These are phyloP conservation scores for Orchestes rusci DNA, from an alignment of 2,888 invertebrate species.

Conservation along the genomic window DNA sequence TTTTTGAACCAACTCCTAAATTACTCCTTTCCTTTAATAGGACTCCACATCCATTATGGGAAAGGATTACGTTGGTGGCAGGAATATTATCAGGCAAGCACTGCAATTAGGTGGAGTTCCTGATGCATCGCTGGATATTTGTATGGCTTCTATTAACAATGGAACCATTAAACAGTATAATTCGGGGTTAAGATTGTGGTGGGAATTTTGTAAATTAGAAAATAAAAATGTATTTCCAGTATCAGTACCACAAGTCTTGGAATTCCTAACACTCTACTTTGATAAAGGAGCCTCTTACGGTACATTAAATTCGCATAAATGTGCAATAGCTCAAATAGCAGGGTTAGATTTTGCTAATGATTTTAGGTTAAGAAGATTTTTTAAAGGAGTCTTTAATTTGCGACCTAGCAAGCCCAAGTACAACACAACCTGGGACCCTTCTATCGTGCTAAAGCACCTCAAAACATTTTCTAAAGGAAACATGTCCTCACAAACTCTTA, in stretches of 20 bases:
- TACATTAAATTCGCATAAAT: conserved; percentile 14
- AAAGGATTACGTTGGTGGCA: conserved; percentile 7
- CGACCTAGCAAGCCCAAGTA: conserved; percentile 8
- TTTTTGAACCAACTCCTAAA: too few species aligned
- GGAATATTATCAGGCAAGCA: conserved; percentile 10
- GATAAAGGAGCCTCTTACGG: conserved; percentile 1
- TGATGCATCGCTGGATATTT: conserved; percentile 5
- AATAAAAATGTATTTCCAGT: too few species aligned
- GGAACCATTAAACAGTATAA: conserved; percentile 7
- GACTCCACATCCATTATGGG: conserved; percentile 9
- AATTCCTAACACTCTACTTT: conserved; percentile 4
- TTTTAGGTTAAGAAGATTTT: conserved; percentile 10
- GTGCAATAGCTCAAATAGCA: conserved; percentile 7
- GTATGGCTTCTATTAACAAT: too few species aligned
- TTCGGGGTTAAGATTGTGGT: conserved; percentile 6
- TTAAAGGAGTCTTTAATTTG: conserved; percentile 17
- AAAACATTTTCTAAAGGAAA: conserved; percentile 2
- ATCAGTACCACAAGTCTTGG: conserved; percentile 8
- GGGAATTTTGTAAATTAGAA: conserved; percentile 4
- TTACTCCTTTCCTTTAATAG: conserved; percentile 4
- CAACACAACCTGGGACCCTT: conserved; percentile 6
- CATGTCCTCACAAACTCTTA: conserved; percentile 2
- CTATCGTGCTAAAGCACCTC: conserved; percentile 3
- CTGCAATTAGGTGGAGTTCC: conserved; percentile 3
- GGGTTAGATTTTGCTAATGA: conserved; percentile 9